Percentiles rank a stretch among this genome's conserved stretches.
Conservation (phyloP, 2,113 vertebrate species). For the Eulemur rufifrons region DNA sequence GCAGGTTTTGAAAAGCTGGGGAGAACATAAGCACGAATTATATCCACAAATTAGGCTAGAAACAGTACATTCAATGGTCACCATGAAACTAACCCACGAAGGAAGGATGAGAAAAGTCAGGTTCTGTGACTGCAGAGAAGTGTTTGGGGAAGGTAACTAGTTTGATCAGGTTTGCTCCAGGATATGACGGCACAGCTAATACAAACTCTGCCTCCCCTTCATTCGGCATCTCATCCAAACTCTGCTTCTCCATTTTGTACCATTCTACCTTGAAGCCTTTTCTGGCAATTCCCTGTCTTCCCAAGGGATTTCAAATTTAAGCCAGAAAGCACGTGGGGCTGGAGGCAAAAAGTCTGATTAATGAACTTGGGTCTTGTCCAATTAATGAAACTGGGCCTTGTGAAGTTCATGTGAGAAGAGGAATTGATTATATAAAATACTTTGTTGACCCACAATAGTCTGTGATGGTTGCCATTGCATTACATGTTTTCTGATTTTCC, state of each 20-base stretch:
- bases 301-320: conserved; percentile 16
- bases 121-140: neutral
- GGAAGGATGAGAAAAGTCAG: neutral
- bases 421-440: conserved; percentile 26
- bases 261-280: neutral
- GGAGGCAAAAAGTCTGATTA: neutral
- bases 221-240: neutral
- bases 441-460: neutral
- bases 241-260: neutral
- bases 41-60: neutral
- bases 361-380: neutral
- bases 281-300: neutral
- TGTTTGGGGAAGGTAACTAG: neutral
- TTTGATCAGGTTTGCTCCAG: neutral
- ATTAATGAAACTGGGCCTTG: neutral
- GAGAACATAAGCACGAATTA: neutral
- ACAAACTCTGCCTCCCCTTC: neutral
- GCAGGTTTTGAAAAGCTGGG: neutral
- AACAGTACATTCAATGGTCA: neutral
- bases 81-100: neutral
- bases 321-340: neutral
- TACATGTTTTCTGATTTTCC: conserved; percentile 18
- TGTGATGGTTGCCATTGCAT: neutral
- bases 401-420: neutral
- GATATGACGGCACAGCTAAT: neutral